These are phyloP conservation scores for Mastomys coucha DNA, from an alignment of 2,113 vertebrate species.

Conservation along the genomic window DNA sequence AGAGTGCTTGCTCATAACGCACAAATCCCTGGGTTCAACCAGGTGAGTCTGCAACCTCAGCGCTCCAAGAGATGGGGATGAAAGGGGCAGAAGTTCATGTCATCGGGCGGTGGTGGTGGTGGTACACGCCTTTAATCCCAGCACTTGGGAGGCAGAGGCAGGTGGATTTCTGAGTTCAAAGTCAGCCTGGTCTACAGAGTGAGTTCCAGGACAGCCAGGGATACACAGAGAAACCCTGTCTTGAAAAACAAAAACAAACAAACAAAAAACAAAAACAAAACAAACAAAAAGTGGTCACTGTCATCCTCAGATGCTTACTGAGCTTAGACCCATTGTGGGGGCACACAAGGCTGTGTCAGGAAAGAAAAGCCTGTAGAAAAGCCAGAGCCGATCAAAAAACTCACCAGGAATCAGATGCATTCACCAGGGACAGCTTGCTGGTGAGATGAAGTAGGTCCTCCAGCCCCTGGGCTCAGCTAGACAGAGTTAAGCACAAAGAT, in stretches of 20 bases:
- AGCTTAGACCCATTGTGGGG: no score
- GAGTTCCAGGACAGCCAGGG: no score
- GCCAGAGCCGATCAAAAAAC: not conserved
- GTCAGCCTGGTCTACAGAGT: no score
- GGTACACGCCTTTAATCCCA: no score
- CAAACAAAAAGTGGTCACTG: not conserved
- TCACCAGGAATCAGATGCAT: not conserved
- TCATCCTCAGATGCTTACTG: not conserved
- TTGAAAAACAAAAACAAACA: no score
- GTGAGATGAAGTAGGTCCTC: not conserved
- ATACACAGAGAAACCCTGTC: no score
- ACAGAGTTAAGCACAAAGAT: not conserved
- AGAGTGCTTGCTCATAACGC: not conserved
- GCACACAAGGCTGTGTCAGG: not conserved
- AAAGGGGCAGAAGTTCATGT: not conserved
- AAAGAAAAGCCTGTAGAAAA: not conserved
- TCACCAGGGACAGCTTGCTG: not conserved
- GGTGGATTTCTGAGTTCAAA: no score
- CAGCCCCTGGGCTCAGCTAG: fast-evolving
- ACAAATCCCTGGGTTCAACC: not conserved
- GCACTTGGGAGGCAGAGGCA: no score
- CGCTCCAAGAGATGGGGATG: not conserved
- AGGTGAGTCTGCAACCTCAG: not conserved
- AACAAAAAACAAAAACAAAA: no score
- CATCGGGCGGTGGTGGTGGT: no score